Evolutionary conservation across 2,113 vertebrate species (phyloP).

Genomic region (Microtus pennsylvanicus): DNA sequence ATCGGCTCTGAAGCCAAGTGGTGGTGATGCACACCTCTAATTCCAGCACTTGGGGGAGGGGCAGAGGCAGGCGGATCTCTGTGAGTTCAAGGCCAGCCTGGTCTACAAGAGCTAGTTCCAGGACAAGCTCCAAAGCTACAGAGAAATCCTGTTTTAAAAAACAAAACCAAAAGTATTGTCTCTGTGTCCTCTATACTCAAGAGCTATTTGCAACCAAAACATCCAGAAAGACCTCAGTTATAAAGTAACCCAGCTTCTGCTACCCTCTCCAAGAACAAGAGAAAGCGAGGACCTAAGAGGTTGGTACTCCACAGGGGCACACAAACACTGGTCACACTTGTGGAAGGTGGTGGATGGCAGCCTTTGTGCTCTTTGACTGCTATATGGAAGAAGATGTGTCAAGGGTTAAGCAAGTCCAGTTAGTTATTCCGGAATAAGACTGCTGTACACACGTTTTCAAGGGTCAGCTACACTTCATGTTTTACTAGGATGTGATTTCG

Average conservation of each 20-base stretch:
- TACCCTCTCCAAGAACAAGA: background rate
- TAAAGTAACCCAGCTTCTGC: background rate
- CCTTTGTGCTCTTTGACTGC: background rate
- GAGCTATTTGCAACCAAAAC: background rate
- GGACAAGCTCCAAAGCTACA: too few relatives aligned
- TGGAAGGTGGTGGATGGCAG: background rate
- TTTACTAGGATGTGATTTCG: slow-evolving; percentile 21
- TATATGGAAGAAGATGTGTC: background rate
- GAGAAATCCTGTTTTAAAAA: too few relatives aligned
- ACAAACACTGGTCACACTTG: background rate
- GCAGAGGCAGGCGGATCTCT: too few relatives aligned
- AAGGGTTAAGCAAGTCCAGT: background rate
- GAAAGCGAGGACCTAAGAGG: background rate
- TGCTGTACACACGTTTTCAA: background rate
- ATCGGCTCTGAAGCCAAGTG: background rate
- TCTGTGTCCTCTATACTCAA: background rate
- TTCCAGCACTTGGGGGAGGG: too few relatives aligned
- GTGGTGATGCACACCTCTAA: too few relatives aligned
- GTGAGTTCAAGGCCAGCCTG: too few relatives aligned
- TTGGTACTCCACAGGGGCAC: background rate
- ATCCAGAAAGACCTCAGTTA: background rate
- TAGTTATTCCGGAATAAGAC: background rate
- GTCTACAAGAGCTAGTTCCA: too few relatives aligned
- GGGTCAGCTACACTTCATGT: background rate
- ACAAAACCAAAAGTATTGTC: background rate